Evolutionary conservation across 2,113 vertebrate genomes (phyloP).

Genomic region (Cyanocitta stelleri): DNA sequence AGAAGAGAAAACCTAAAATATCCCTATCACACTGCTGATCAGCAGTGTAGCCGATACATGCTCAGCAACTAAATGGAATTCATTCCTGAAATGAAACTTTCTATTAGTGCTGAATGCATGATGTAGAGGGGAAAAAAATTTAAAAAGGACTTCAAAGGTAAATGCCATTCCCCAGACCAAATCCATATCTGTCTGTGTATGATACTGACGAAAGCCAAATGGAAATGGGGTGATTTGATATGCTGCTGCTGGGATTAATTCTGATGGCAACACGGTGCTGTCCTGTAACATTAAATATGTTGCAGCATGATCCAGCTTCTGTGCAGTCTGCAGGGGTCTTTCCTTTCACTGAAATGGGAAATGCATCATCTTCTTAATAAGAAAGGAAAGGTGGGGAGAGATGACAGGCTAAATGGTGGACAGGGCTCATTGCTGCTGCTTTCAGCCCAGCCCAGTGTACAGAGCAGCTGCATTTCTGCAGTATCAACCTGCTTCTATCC

Average conservation of each 20-base stretch:
- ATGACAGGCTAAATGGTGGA: neutral
- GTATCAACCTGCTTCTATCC: neutral
- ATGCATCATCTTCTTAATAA: neutral
- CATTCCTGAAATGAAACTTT: neutral
- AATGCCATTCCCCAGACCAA: neutral
- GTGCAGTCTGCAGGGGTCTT: neutral
- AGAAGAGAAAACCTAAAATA: neutral
- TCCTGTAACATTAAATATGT: neutral
- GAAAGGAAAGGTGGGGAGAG: neutral
- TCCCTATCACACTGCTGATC: constrained; percentile 14
- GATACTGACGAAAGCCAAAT: constrained; percentile 8
- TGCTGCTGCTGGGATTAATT: neutral
- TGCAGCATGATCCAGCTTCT: neutral
- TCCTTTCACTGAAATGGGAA: neutral
- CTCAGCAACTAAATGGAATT: constrained; percentile 21
- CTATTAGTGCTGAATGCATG: neutral
- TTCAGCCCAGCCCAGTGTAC: neutral
- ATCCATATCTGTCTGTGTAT: neutral
- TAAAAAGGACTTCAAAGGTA: neutral
- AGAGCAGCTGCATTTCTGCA: neutral
- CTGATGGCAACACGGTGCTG: neutral
- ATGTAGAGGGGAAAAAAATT: neutral
- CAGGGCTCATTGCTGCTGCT: neutral
- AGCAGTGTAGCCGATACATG: neutral
- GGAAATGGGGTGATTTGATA: constrained; percentile 21